A percentile compares a stretch with the other conserved stretches of the same genome.
These are phyloP conservation scores for Neomonachus schauinslandi DNA, from an alignment of 2,113 vertebrate genomes.

Conservation along the genomic window DNA sequence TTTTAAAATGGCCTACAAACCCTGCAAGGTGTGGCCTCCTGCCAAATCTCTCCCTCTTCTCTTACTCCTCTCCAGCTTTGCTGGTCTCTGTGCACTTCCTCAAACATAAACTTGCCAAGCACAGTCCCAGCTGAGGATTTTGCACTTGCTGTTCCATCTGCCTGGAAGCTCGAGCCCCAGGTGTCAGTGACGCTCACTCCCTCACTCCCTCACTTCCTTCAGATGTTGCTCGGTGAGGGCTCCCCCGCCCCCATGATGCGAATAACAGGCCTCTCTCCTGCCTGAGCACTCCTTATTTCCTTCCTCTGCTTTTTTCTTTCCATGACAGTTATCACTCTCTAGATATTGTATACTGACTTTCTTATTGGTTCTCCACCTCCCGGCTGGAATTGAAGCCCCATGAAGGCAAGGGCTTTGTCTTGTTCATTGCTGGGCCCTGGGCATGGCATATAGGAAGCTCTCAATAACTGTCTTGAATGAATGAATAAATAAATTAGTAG, in stretches of 20 bases:
- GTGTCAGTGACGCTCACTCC: background rate
- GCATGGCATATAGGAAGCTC: background rate
- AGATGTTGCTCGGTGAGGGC: background rate
- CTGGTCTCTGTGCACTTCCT: slow-evolving; percentile 11
- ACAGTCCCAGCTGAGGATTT: background rate
- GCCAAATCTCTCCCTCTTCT: background rate
- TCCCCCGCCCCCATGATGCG: background rate
- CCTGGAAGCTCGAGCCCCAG: background rate
- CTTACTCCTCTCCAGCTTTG: background rate
- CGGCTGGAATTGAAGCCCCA: background rate
- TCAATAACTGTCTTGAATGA: background rate
- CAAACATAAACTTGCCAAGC: background rate
- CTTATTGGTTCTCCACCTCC: background rate
- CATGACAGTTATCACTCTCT: background rate
- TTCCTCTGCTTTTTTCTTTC: background rate
- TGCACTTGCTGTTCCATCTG: slow-evolving; percentile 6
- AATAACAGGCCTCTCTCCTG: background rate
- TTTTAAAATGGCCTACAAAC: background rate
- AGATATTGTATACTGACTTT: background rate
- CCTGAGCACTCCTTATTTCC: background rate
- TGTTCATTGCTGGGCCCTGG: background rate
- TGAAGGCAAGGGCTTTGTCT: background rate
- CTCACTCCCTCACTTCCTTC: background rate
- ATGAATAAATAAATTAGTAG: background rate
- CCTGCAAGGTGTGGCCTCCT: background rate